Base-by-base conservation (phyloP, 2,113 vertebrate species). In the Pandion haliaetus region DNA sequence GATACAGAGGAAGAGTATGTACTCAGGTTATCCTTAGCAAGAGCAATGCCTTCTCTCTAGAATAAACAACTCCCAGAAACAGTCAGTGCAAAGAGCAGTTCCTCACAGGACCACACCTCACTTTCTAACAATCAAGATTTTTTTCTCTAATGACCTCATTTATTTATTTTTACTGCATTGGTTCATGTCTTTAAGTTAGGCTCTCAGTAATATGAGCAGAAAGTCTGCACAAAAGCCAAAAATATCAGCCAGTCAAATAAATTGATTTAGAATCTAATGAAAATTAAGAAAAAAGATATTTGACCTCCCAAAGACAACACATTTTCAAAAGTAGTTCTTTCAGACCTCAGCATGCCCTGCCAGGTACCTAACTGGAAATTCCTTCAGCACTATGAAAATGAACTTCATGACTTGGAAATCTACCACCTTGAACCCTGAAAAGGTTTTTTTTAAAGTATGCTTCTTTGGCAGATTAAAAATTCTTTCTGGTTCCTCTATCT, bases 11-110 rank as follows among this genome's bases (percentile, higher is more conserved):
- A 72, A 97, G 86, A 95, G 55, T 84, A 85, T 77, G 94, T 86
- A 47, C 93, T 97, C 88, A 94, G 95, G 98, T 98, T 98, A 98
- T 98, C 98, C 98, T 97, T 84, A 96, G 88, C 88, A 97, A 97
- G 96, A 98, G 97, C 97, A 97, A 97, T 91, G 31, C 96, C 97
- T 96, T 91, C 86, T 89, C 94, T 95, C 89, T 88, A 97, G 96
- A 98, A 96, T 98, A 99, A 99, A 99, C 98, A 99, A 93, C 97
- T 95, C 96, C 94, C 98, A 97, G 98, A 98, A 99, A 99, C 98
- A 99, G 98, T 91, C 98, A 92, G 98, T 98, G 98, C 98, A 95
- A 97, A 97, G 87, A 97, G 73, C 94, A 90, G 79, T 3, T 91
- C 92, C n/a, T 92, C 82, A 65, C 70, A 94, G 66, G 38, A 95